Evolutionary conservation across 1,140 invertebrate genomes (phyloP), one percentile per base, ranked within the genome.

Genomic region (Hormaphis cornu): DNA sequence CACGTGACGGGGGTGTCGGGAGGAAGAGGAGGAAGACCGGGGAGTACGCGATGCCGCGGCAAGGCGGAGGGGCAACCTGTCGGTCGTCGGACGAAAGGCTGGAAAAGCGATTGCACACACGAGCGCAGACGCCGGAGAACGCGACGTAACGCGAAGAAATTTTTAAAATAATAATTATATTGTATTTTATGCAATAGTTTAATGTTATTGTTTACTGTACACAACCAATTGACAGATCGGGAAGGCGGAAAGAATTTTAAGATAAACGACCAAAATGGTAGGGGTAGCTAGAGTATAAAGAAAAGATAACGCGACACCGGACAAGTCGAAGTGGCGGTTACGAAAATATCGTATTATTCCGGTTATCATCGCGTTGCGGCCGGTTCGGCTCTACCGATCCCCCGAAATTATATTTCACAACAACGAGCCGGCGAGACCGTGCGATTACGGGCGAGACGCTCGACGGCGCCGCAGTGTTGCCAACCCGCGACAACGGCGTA

Each of bases 31-130:
- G 24, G 8, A n/a, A n/a, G n/a, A n/a, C n/a, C 9, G 58, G 28
- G n/a, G 58, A 20, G 2, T 40, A 58, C n/a, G 33, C 33, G 14
- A 35, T 37, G n/a, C 30, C n/a, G n/a, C n/a, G 54, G 40, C 33
- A 16, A 24, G 16, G 53, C 58, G 58, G 58, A 28, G 58, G 26
- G 26, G 40, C 58, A 63, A 63, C 58, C 58, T 63, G 58, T 63
- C 58, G 58, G 40, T 30, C 24, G 58, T 63, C 58, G 58, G 40
- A 46, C 24, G 40, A 63, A 63, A 63, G 16, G 58, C 58, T 46
- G 40, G 24, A 20, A 20, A 44, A 63, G 26, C 46, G 58, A 63
- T 63, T 63, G 44, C n/a, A 22, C 9, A 22, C n/a, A 22, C 9
- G 35, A 20, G 24, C 2, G 24, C n/a, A 40, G 12, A 37, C 33